Conservation (phyloP, 2,888 invertebrate species). For the Ophion slaviceki region DNA sequence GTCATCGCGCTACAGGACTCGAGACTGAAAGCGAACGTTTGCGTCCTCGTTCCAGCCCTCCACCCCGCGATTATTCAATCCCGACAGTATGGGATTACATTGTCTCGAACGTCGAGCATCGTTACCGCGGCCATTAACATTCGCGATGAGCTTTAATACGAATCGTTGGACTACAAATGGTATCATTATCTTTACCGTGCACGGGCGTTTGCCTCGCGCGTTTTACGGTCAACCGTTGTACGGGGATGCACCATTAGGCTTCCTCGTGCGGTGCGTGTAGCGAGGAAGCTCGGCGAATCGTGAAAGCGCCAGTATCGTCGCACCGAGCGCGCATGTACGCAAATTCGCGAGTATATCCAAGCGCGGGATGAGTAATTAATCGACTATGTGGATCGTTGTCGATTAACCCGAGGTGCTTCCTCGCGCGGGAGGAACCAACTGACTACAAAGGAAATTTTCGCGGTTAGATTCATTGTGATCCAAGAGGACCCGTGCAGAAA, state of each 20-base stretch:
- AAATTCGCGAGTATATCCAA: background rate
- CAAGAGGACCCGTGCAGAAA: constrained; percentile 2
- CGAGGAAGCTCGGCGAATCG: constrained; percentile 62
- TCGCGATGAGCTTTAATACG: constrained; percentile 2
- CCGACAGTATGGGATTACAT: too few relatives aligned
- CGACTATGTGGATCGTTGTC: constrained; percentile 65
- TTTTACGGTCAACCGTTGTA: constrained; percentile 16
- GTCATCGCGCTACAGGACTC: too few relatives aligned
- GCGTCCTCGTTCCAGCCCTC: too few relatives aligned
- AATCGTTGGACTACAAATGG: constrained; percentile 61
- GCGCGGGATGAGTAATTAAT: constrained; percentile 72
- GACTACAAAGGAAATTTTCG: constrained; percentile 69
- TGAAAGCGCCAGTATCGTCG: constrained; percentile 58
- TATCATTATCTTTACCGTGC: constrained; percentile 70
- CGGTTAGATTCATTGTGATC: constrained; percentile 48
- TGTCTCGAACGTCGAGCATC: too few relatives aligned
- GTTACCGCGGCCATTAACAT: background rate
- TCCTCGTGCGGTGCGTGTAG: background rate
- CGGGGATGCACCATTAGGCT: constrained; percentile 21
- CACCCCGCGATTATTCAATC: too few relatives aligned
- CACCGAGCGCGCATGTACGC: constrained; percentile 38
- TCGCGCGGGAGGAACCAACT: background rate
- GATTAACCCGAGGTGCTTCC: constrained; percentile 67
- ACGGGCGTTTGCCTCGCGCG: background rate
- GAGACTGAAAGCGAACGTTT: too few relatives aligned